A percentile compares a stretch with the other conserved stretches of the same genome.
Evolutionary conservation across 2,113 vertebrate genomes (phyloP).

Genomic region (human): GRCh38 chrX:65595501-65596000

Average conservation of each 20-base stretch:
- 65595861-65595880: conserved; percentile 30
- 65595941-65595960: background rate
- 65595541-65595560: background rate
- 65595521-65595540: background rate
- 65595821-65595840: background rate
- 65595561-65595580: background rate
- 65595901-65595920: background rate
- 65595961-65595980: conserved; percentile 15
- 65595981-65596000: background rate
- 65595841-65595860: background rate
- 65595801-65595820: background rate
- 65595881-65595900: conserved; percentile 22
- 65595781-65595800: conserved; percentile 19
- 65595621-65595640: conserved; percentile 55
- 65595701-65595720: conserved; percentile 42
- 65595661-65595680: conserved; percentile 29
- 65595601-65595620: conserved; percentile 36
- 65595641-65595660: conserved; percentile 59
- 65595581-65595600: background rate
- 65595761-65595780: background rate
- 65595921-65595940: conserved; percentile 42
- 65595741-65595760: conserved; percentile 18
- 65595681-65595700: conserved; percentile 53
- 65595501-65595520: background rate
- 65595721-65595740: conserved; percentile 4